phyloP scores from a whole-genome alignment of 2,113 vertebrate genomes.

The Epinephelus fuscoguttatus region DNA sequence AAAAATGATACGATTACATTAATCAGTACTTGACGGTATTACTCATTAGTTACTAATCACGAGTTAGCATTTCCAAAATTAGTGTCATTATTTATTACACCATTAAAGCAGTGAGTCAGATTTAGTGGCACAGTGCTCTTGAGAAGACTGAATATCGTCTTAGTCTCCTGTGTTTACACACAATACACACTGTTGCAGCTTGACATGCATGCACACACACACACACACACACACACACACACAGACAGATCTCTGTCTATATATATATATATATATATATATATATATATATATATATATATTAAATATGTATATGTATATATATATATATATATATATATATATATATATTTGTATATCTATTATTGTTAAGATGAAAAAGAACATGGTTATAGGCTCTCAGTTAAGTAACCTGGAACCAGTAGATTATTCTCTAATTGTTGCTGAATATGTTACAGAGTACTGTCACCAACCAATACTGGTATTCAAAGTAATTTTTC shows the following conservation, averaged over 20 bases:
- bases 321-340: too few species aligned
- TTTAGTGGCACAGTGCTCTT: not conserved
- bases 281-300: too few species aligned
- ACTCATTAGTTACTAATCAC: not conserved
- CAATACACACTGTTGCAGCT: too few species aligned
- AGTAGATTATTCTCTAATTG: not conserved
- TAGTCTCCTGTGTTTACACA: not conserved
- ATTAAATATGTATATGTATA: too few species aligned
- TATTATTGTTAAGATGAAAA: not conserved
- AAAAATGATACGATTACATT: not conserved
- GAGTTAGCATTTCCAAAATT: conserved; percentile 2
- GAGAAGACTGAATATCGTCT: conserved; percentile 1
- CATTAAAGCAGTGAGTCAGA: not conserved
- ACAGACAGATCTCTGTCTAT: too few species aligned
- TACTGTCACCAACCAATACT: not conserved
- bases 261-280: too few species aligned
- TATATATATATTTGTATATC: not conserved
- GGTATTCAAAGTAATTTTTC: not conserved
- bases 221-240: too few species aligned
- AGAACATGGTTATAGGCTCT: too few species aligned
- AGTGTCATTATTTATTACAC: not conserved
- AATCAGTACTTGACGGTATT: not conserved
- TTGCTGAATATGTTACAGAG: not conserved
- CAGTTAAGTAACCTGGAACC: not conserved
- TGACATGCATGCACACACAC: too few species aligned